phyloP scores from a whole-genome alignment of 2,888 invertebrate genomes.

The Drosophila putrida region DNA sequence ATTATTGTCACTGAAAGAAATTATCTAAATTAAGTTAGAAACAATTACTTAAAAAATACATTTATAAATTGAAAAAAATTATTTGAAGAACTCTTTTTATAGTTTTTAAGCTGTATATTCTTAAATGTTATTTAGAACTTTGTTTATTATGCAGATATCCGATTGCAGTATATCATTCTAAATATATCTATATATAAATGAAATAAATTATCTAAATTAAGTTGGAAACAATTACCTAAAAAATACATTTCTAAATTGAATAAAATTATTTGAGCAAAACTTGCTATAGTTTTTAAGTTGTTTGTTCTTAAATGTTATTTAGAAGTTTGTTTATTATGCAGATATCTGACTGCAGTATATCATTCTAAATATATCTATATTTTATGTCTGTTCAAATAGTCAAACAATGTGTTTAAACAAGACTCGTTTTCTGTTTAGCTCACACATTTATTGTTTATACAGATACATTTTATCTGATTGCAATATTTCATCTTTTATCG shows the following conservation, averaged over 20 bases:
- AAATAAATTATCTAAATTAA: constrained; percentile 14
- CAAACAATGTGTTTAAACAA: not conserved
- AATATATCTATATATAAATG: not conserved
- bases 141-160: too few relatives aligned
- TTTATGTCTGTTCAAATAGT: not conserved
- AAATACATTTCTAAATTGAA: not conserved
- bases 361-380: not conserved
- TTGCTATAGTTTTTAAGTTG: too few relatives aligned
- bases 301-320: too few relatives aligned
- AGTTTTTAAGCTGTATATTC: too few relatives aligned
- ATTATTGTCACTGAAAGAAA: constrained; percentile 5
- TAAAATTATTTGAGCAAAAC: too few relatives aligned
- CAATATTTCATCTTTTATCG: constrained; percentile 7
- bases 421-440: constrained; percentile 5
- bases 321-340: too few relatives aligned
- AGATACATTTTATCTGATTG: constrained; percentile 1
- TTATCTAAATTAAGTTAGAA: constrained; percentile 9
- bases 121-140: too few relatives aligned
- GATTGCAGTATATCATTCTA: not conserved
- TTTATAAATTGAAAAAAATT: not conserved
- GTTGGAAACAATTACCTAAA: constrained; percentile 3
- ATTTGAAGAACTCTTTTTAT: too few relatives aligned
- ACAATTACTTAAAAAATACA: constrained; percentile 2
- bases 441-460: constrained; percentile 1
- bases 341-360: not conserved